These are phyloP conservation scores for Salminus brasiliensis DNA, from an alignment of 2,113 vertebrate genomes.

Conservation along the genomic window DNA sequence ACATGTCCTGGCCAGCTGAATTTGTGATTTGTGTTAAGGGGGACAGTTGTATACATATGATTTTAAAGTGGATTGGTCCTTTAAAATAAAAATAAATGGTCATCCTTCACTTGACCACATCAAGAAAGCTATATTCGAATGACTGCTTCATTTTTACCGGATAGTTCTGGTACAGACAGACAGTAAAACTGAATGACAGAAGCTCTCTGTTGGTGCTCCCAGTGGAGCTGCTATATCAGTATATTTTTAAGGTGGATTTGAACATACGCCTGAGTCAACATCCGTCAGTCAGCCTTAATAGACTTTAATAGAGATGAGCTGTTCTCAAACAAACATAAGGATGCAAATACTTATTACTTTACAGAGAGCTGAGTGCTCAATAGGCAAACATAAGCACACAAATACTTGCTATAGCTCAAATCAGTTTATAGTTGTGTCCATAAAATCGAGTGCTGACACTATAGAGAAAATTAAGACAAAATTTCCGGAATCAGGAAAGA, in stretches of 20 bases:
- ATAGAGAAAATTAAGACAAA: neutral
- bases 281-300: neutral
- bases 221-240: neutral
- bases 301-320: conserved; percentile 3
- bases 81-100: neutral
- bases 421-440: neutral
- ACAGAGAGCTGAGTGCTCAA: neutral
- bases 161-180: neutral
- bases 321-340: neutral
- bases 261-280: conserved; percentile 1
- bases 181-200: neutral
- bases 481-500: too few species aligned
- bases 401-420: neutral
- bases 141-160: neutral
- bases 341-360: conserved; percentile 7
- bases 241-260: conserved; percentile 3
- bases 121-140: neutral
- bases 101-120: neutral
- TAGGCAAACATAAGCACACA: neutral
- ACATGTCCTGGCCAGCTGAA: too few species aligned
- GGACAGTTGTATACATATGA: too few species aligned
- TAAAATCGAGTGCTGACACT: neutral
- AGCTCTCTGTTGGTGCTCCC: neutral
- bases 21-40: too few species aligned
- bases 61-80: too few species aligned